phyloP scores from a whole-genome alignment of 2,888 invertebrate genomes.

The Molanna angustata region DNA sequence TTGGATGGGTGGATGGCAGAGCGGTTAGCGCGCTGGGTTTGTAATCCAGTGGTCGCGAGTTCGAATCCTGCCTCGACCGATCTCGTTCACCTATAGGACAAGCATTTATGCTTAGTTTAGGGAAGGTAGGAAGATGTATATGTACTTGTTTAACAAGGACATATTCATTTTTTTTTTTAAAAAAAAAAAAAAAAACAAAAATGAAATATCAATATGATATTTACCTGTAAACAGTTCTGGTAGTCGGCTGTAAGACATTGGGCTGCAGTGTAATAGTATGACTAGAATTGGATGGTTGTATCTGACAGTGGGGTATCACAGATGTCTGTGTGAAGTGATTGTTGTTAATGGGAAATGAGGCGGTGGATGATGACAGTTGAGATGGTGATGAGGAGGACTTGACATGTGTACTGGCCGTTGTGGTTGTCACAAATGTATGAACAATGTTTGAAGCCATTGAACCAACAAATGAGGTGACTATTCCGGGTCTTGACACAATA shows the following conservation, averaged over 20 bases:
- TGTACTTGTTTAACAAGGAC: no score
- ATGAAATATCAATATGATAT: neutral
- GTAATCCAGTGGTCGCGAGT: no score
- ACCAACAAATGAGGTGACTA: conserved; percentile 27
- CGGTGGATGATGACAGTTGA: conserved; percentile 15
- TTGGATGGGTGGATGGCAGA: no score
- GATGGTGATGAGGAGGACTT: conserved; percentile 21
- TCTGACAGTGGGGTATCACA: conserved; percentile 23
- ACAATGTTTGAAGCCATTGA: conserved; percentile 22
- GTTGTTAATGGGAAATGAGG: conserved; percentile 17
- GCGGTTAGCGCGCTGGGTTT: no score
- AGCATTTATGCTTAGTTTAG: no score
- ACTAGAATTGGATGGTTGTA: conserved; percentile 36
- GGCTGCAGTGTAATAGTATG: conserved; percentile 45
- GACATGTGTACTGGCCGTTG: conserved; percentile 12
- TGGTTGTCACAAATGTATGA: conserved; percentile 26
- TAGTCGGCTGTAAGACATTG: conserved; percentile 25
- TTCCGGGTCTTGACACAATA: conserved; percentile 17
- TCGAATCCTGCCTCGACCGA: no score
- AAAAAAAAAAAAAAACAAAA: no score
- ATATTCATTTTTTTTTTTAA: no score
- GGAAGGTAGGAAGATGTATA: no score
- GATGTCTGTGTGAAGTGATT: conserved; percentile 23
- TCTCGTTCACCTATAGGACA: no score
- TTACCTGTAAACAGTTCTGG: conserved; percentile 30